phyloP scores from a whole-genome alignment of 2,113 vertebrate genomes.

The Poeciliopsis occidentalis region DNA sequence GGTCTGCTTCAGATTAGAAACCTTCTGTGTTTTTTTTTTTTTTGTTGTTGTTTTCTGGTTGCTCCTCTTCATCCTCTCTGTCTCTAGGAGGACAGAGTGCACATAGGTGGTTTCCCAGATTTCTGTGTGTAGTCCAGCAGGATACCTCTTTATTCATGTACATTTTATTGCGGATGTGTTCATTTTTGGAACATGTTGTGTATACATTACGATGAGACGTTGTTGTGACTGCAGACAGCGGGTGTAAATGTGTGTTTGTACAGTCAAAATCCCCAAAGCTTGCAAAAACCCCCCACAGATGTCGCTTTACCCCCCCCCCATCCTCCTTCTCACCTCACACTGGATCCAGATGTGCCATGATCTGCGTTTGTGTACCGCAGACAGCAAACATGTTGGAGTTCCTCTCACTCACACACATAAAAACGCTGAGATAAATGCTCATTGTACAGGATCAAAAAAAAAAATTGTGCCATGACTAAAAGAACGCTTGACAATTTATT shows the following conservation, averaged over 20 bases:
- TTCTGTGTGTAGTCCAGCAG: slow-evolving; percentile 63
- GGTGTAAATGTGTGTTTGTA: slow-evolving; percentile 64
- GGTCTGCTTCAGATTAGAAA: slow-evolving; percentile 75
- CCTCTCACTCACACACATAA: slow-evolving; percentile 37
- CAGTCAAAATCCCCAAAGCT: slow-evolving; percentile 44
- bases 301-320: slow-evolving; percentile 29
- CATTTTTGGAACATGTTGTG: slow-evolving; percentile 62
- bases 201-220: slow-evolving; percentile 56
- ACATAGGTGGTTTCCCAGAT: slow-evolving; percentile 65
- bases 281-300: slow-evolving; percentile 44
- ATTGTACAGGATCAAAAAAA: slow-evolving; percentile 81
- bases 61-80: slow-evolving; percentile 47
- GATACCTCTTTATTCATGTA: slow-evolving; percentile 72
- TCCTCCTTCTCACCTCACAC: slow-evolving; percentile 69
- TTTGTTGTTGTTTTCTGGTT: slow-evolving; percentile 37
- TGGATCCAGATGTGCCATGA: slow-evolving; percentile 81
- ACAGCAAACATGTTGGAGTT: slow-evolving; percentile 56
- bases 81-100: slow-evolving; percentile 42
- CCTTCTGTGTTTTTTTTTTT: slow-evolving; percentile 8
- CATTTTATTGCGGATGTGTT: slow-evolving; percentile 63
- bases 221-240: slow-evolving; percentile 48
- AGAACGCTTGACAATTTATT: slow-evolving; percentile 83
- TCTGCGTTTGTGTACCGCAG: slow-evolving; percentile 71
- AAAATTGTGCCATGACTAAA: slow-evolving; percentile 79
- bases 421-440: slow-evolving; percentile 50